Base-by-base conservation (phyloP, 2,888 invertebrate genomes). In the Fabriciana adippe region DNA sequence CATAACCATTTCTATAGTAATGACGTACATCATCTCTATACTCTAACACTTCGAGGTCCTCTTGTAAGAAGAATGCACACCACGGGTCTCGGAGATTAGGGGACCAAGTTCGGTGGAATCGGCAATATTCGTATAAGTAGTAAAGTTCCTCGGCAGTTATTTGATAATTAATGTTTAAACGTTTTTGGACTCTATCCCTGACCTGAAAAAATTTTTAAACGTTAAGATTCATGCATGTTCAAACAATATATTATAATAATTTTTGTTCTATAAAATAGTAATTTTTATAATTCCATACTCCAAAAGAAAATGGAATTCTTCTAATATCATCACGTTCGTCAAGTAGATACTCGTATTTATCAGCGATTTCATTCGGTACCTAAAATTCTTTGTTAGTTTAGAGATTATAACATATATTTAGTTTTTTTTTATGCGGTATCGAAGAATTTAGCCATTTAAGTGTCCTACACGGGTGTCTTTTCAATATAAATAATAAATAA, bases 11-110 rank as follows among this genome's bases (percentile, higher is more conserved):
- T 55, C 94, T 94, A 77, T 96, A 95, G 78, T 95, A 97, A 80
- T 95, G 95, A 69, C 94, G 93, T 47, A 97, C 82, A 81, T 97
- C 97, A 75, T 97, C 96, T 14, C 93, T 93, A 78, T 96, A 97
- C 84, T 97, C 97, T 75, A 97, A 73, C 0, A 96, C 85, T 55
- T 93, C 86, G 4, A 97, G 89, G 73, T 97, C 96, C 1, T 94
- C 88, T 60, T 94, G 93, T 53, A 93, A 94, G 81, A 97, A 97
- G 70, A 89, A 91, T 0, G 95, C 93, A 79, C 97, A 97, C 97
- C 97, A 97, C 0, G 96, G 93, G 1, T 96, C 95, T 82, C 87
- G 80, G 3, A 78, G 78, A 3, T 72, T 74, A 0, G 74, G 68
- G 1, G 72, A 73, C 90, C 90, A 96, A 2, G 96, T 95, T 75